Conservation (phyloP, 2,888 invertebrate species). For the Apodemia hepburni region DNA sequence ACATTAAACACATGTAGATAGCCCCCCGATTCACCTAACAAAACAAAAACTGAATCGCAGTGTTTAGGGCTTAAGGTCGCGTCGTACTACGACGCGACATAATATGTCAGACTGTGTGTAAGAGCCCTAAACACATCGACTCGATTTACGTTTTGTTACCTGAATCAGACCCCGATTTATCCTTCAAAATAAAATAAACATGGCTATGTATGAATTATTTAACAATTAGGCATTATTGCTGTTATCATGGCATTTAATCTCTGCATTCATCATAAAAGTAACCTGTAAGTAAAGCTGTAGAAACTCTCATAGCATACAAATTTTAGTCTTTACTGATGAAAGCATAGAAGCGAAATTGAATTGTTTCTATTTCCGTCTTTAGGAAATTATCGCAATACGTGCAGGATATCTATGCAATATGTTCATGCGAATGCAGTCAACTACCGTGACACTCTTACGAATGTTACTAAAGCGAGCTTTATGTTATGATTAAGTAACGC, state of each 20-base stretch:
- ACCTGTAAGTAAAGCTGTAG: slow-evolving; percentile 35
- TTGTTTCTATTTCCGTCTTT: slow-evolving; percentile 72
- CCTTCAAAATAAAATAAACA: too few relatives aligned
- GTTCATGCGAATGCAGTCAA: slow-evolving; percentile 55
- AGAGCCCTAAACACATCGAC: too few relatives aligned
- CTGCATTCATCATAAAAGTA: slow-evolving; percentile 3
- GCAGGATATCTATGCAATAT: slow-evolving; percentile 47
- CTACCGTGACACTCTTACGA: slow-evolving; percentile 56
- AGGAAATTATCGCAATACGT: slow-evolving; percentile 64
- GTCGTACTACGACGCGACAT: too few relatives aligned
- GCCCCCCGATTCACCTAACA: too few relatives aligned
- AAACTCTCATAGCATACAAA: slow-evolving; percentile 63
- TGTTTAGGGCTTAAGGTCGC: too few relatives aligned
- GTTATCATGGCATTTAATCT: neutral
- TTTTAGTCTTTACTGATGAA: slow-evolving; percentile 55
- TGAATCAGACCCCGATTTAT: too few relatives aligned
- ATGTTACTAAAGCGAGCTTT: slow-evolving; percentile 32
- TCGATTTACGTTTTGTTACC: too few relatives aligned
- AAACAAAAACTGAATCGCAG: too few relatives aligned
- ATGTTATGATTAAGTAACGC: slow-evolving; percentile 28
- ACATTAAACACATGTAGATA: too few relatives aligned
- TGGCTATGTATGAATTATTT: too few relatives aligned
- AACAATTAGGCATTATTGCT: too few relatives aligned
- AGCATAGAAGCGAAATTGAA: slow-evolving; percentile 79
- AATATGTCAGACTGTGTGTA: too few relatives aligned